Conservation (phyloP, 1,140 invertebrate species). For the Cherax quadricarinatus region DNA sequence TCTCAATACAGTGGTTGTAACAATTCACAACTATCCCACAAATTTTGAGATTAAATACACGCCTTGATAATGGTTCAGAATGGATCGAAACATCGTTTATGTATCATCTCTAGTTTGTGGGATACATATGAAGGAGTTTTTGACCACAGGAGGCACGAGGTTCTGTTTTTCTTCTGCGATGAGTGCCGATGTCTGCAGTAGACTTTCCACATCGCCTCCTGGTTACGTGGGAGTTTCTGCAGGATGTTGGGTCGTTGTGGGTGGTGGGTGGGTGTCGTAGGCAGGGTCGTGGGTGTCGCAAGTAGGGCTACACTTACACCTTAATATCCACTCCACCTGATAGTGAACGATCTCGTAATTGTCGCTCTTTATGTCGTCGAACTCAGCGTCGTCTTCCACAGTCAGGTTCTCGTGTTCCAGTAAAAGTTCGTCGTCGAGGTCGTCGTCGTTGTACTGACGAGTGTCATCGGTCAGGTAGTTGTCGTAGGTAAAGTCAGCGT, state of each 20-base stretch:
- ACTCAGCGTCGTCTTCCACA: constrained; percentile 50
- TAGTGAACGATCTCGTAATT: constrained; percentile 59
- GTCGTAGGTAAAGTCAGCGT: neutral
- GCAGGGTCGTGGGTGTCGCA: neutral
- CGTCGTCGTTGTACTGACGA: constrained; percentile 5
- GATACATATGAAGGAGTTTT: no score
- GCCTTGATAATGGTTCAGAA: no score
- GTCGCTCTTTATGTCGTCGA: constrained; percentile 59
- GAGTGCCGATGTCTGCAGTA: no score
- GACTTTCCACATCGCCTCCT: neutral
- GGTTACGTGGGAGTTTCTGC: neutral
- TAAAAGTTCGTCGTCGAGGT: constrained; percentile 11
- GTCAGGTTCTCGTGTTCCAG: constrained; percentile 53
- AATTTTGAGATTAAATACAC: no score
- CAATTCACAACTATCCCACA: no score
- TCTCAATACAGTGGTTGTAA: neutral
- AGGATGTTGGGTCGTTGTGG: neutral
- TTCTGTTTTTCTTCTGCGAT: no score
- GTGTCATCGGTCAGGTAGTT: neutral
- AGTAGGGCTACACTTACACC: constrained; percentile 46
- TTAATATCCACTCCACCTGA: constrained; percentile 66
- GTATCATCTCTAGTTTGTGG: no score
- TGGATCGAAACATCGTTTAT: no score
- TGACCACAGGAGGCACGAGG: neutral
- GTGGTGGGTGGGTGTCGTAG: neutral